These are phyloP conservation scores for Bradypodion pumilum DNA, from an alignment of 2,797 vertebrate genomes.

Conservation along the genomic window DNA sequence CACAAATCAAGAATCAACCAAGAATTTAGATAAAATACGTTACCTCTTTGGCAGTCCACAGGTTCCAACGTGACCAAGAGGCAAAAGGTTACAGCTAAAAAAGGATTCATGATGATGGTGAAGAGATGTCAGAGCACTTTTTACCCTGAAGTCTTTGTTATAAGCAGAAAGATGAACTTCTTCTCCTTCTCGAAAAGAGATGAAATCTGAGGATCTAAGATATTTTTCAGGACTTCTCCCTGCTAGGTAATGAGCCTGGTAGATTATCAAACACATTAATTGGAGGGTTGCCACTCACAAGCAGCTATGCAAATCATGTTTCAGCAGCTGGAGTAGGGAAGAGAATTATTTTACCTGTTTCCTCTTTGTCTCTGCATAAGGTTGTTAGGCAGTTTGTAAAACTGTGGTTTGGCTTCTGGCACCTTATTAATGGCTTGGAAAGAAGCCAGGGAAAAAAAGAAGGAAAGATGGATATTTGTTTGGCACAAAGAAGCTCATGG, in stretches of 20 bases:
- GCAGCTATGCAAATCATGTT: slow-evolving; percentile 49
- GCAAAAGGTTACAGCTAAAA: slow-evolving; percentile 43
- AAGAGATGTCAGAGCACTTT: background rate
- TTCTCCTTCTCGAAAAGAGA: background rate
- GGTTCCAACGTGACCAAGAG: slow-evolving; percentile 65
- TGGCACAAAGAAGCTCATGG: background rate
- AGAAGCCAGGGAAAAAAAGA: background rate
- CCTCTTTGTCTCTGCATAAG: background rate
- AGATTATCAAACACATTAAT: slow-evolving; percentile 63
- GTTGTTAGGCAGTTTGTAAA: slow-evolving; percentile 16
- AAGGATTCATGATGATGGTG: slow-evolving; percentile 58
- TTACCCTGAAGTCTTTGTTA: background rate
- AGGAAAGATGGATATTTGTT: background rate
- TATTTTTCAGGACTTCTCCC: slow-evolving; percentile 56
- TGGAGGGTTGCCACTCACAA: slow-evolving; percentile 46
- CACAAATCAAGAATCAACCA: background rate
- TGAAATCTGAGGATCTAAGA: slow-evolving; percentile 6
- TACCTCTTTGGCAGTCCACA: slow-evolving; percentile 82
- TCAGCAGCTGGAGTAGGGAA: background rate
- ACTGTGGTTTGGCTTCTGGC: slow-evolving; percentile 41
- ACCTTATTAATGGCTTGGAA: slow-evolving; percentile 1
- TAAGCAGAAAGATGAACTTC: fast-evolving
- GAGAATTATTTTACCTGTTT: background rate
- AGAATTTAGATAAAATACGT: background rate
- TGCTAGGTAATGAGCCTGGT: slow-evolving; percentile 58